phyloP scores from a whole-genome alignment of 2,797 vertebrate species.

The Setipinna tenuifilis region DNA sequence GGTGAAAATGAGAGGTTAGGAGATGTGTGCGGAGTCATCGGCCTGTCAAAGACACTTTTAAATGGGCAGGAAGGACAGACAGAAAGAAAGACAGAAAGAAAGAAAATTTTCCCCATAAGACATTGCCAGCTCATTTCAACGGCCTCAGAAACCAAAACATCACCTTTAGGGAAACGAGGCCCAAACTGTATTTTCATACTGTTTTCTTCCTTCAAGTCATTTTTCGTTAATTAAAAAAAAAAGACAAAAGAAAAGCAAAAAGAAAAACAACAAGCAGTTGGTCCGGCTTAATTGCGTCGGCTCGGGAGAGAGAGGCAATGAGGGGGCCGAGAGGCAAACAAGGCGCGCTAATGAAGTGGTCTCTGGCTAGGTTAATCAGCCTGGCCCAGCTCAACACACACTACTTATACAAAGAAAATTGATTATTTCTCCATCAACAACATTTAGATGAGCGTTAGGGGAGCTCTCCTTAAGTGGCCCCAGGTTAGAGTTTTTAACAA shows the following conservation, averaged over 20 bases:
- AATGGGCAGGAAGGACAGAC: not conserved
- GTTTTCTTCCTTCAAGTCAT: not conserved
- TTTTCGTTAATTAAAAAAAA: not conserved
- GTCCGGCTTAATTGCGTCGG: not conserved
- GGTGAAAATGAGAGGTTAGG: constrained; percentile 27
- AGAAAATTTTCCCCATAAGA: not conserved
- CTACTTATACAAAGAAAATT: constrained; percentile 88
- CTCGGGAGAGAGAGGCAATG: not conserved
- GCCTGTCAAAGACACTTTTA: constrained; percentile 29
- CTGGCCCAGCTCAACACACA: constrained; percentile 83
- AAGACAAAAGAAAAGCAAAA: constrained; percentile 48
- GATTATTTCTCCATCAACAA: constrained; percentile 96
- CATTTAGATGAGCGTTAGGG: constrained; percentile 93
- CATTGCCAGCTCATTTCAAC: not conserved
- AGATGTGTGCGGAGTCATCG: not conserved
- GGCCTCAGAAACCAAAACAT: not conserved
- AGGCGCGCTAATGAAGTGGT: constrained; percentile 82
- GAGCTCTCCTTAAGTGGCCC: constrained; percentile 87
- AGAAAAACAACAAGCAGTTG: not conserved
- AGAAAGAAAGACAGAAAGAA: not conserved
- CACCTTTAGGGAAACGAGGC: not conserved
- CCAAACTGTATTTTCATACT: not conserved
- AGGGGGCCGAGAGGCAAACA: constrained; percentile 47
- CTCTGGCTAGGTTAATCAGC: constrained; percentile 84
- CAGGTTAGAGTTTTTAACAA: constrained; percentile 94